Evolutionary conservation across 2,113 vertebrate species (phyloP).

Genomic region (Hydropotes inermis): DNA sequence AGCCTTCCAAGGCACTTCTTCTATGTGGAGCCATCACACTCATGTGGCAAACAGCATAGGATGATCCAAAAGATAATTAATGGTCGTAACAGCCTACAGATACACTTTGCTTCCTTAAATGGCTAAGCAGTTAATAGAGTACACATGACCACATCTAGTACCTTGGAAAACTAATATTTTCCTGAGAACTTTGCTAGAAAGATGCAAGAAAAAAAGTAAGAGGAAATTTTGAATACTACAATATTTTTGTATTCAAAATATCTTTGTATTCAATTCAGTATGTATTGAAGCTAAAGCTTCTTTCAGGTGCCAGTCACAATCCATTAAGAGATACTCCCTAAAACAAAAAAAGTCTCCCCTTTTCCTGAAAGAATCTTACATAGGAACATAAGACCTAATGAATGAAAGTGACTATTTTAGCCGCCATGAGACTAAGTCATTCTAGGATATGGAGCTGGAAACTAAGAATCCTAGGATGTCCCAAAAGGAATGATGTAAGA

Average conservation of each 20-base stretch:
- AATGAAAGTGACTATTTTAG: slow-evolving; percentile 17
- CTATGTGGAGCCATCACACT: neutral
- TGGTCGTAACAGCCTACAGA: neutral
- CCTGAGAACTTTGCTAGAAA: neutral
- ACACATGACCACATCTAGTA: neutral
- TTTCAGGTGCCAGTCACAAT: neutral
- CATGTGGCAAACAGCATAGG: neutral
- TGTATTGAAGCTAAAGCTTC: neutral
- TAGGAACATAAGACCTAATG: neutral
- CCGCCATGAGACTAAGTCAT: neutral
- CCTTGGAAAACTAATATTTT: neutral
- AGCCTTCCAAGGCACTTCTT: slow-evolving; percentile 61
- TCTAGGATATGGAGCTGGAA: neutral
- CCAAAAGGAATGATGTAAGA: neutral
- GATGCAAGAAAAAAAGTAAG: neutral
- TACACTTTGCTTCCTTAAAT: neutral
- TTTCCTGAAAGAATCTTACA: neutral
- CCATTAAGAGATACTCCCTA: neutral
- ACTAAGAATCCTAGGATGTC: neutral
- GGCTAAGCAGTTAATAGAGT: neutral
- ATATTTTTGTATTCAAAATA: neutral
- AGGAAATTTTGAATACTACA: neutral
- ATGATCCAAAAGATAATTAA: slow-evolving; percentile 14
- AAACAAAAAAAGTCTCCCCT: neutral
- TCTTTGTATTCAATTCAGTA: neutral